phyloP scores from a whole-genome alignment of 1,140 invertebrate genomes.

The Acromyrmex heyeri region DNA sequence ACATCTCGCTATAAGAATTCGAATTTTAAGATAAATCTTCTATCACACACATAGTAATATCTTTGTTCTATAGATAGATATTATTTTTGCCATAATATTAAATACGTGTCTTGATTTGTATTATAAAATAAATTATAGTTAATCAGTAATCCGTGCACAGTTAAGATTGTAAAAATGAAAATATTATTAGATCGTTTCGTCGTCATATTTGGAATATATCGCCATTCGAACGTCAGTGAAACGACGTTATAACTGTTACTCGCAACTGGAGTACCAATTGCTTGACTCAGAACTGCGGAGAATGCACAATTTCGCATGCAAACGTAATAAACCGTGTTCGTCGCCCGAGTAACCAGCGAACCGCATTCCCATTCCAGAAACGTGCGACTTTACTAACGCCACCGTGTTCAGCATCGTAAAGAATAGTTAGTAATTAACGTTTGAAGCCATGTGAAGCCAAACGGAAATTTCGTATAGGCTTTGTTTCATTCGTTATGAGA shows the following conservation, averaged over 20 bases:
- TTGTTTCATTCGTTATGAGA: neutral
- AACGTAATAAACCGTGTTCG: neutral
- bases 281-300: constrained; percentile 10
- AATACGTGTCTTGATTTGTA: neutral
- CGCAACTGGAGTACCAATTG: constrained; percentile 39
- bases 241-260: constrained; percentile 48
- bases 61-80: neutral
- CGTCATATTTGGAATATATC: constrained; percentile 28
- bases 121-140: neutral
- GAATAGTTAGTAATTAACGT: constrained; percentile 46
- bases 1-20: neutral
- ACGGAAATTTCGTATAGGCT: neutral
- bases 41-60: too few relatives aligned
- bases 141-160: neutral
- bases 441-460: neutral
- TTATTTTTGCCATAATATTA: constrained; percentile 8
- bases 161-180: constrained; percentile 16
- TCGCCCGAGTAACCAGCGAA: neutral
- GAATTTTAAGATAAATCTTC: neutral
- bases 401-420: constrained; percentile 23
- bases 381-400: constrained; percentile 42
- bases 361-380: constrained; percentile 43
- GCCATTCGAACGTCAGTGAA: neutral
- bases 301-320: constrained; percentile 43
- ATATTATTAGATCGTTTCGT: constrained; percentile 10